Evolutionary conservation across 2,797 vertebrate species (phyloP), one percentile per base, ranked within the genome.

Genomic region (Hephaestus fuliginosus): DNA sequence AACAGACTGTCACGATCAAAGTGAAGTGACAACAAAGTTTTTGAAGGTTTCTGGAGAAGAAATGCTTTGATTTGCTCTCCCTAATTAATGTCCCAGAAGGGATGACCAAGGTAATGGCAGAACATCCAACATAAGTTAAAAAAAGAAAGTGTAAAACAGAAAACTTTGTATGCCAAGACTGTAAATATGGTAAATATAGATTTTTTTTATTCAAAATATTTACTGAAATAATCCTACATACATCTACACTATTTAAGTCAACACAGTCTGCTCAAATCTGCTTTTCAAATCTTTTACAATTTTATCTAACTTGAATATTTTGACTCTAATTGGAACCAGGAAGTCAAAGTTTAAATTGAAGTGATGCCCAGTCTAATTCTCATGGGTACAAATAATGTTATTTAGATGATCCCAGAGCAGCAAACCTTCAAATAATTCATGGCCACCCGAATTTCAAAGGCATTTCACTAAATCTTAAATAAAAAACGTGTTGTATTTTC

Each of bases 1-100:
- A 44, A 76, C 64, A 55, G 52, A 22, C 65, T 8, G 58, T 70
- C 60, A 15, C 30, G 7, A 10, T 78, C 15, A 67, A 69, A 79
- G 48, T 10, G 20, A 78, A 60, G 13, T 41, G 70, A 67, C 30
- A 20, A 3, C 52, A 65, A 57, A 22, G 44, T 36, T 73, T 56
- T 4, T 58, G 7, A 57, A 36, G 33, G n/a, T 36, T 80, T 63
- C 28, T 2, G 5, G 11, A 36, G 30, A 44, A n/a, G 15, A 36
- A 25, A 49, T 14, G 2, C 1, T 2, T 1, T 46, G 7, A 39
- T 70, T 36, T 36, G 18, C 41, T 25, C 15, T 33, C 9, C 7
- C 2, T 52, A 20, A 61, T 61, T 44, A n/a, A 57, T n/a, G 6
- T 57, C n/a, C 22, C 13, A 53, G 12, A 63, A 12, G 36, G 36